Conservation (phyloP, 1,140 invertebrate species). For the Halyomorpha halys region DNA sequence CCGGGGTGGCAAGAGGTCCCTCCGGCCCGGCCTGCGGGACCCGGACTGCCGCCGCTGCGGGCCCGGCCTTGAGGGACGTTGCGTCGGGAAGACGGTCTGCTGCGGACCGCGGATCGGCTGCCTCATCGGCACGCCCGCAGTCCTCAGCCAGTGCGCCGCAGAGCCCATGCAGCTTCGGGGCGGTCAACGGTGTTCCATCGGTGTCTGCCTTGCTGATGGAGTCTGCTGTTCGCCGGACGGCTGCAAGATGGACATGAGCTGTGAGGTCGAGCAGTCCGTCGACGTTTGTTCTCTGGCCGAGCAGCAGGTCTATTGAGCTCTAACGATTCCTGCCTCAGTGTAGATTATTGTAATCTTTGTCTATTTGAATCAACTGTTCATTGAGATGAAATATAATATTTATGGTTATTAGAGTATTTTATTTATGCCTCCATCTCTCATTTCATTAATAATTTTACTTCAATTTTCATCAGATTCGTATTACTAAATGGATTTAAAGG, state of each 20-base stretch:
- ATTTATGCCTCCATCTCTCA: too few species aligned
- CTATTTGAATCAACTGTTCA: too few species aligned
- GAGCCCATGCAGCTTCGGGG: background rate
- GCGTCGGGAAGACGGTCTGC: background rate
- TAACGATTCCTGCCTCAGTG: too few species aligned
- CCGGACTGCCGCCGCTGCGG: background rate
- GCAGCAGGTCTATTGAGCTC: too few species aligned
- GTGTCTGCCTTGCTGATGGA: background rate
- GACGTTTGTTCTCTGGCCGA: background rate
- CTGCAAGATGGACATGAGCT: background rate
- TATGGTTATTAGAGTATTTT: too few species aligned
- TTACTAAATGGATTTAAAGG: too few species aligned
- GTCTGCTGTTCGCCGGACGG: background rate
- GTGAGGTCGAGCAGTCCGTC: background rate
- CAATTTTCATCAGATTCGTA: too few species aligned
- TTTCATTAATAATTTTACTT: too few species aligned
- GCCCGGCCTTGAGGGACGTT: background rate
- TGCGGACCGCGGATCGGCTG: background rate
- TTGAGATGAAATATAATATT: too few species aligned
- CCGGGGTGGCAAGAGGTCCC: too few species aligned
- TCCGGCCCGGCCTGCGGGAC: too few species aligned
- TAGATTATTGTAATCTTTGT: too few species aligned
- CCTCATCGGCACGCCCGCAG: background rate
- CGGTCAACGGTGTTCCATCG: background rate
- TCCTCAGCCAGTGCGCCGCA: background rate